Base-by-base conservation (phyloP, 2,113 vertebrate species). In the Sinocyclocheilus rhinocerous region DNA sequence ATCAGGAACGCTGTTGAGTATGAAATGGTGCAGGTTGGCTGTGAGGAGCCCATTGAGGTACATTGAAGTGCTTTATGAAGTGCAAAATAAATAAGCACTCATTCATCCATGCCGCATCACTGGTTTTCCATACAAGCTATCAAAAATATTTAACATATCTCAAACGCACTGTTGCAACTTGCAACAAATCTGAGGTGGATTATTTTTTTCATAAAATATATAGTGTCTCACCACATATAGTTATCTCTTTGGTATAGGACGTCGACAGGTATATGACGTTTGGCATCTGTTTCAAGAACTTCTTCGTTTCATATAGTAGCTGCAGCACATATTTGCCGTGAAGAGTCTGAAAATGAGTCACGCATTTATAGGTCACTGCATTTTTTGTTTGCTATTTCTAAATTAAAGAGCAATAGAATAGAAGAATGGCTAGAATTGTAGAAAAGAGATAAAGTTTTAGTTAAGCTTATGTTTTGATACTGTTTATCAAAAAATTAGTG, bases 311-410 rank as follows among this genome's bases (percentile, higher is more conserved):
- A 45, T 92, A 93, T 0, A 99, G 93, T 16, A 99, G 92, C 90
- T 97, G 96, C 84, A 99, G 90, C 6, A 98, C 95, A 45, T 98
- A 99, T 87, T 92, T 94, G 81, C 96, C 96, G 89, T 99, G 98
- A 70, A 99, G 96, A 86, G 92, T 91, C 98, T 99, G 92, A 11
- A 63, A 86, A 76, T 42, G 5, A 52, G 22, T 22, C 76, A 80
- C n/a, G n/a, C 9, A 33, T 16, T 39, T 39, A 4, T 24, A 15
- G 12, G 20, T 61, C 1, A 77, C 1, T 20, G 24, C 13, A 77
- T 76, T 50, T n/a, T 24, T 52, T 20, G 29, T 36, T 39, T 72
- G 69, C 69, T 22, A 9, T 22, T 72, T 36, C 16, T 70, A 39
- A 39, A 70, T 4, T 63, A 63, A 63, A 63, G 10, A 70, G 3